These are phyloP conservation scores for Mesoligia furuncula DNA, from an alignment of 2,888 invertebrate genomes.

Conservation along the genomic window DNA sequence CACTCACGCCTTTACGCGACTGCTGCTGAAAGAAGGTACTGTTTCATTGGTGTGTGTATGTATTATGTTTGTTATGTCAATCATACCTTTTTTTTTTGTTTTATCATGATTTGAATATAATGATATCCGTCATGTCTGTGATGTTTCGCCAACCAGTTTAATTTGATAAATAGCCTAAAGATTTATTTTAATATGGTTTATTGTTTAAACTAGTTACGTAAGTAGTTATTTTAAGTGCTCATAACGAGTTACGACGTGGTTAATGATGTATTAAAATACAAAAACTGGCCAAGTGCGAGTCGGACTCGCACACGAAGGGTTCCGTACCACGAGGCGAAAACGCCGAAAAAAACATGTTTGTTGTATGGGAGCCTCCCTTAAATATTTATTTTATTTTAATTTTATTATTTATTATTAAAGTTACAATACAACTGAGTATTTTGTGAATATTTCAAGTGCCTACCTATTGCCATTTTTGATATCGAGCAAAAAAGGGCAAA, in stretches of 20 bases:
- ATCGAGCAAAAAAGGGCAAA: no score
- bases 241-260: neutral
- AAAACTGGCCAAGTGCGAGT: no score
- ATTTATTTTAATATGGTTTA: neutral
- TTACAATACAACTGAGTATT: no score
- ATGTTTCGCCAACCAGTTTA: neutral
- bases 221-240: neutral
- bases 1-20: neutral
- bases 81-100: neutral
- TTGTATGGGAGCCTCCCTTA: no score
- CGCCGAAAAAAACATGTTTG: no score
- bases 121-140: neutral
- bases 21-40: neutral
- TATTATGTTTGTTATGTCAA: neutral
- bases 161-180: neutral
- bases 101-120: neutral
- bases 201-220: conserved; percentile 4
- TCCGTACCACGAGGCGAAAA: no score
- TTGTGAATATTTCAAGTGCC: no score
- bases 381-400: no score
- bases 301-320: no score
- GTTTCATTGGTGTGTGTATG: neutral
- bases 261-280: conserved; percentile 7
- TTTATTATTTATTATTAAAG: no score
- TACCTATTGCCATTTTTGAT: no score